Evolutionary conservation across 2,113 vertebrate species (phyloP).

Genomic region (Ellobius talpinus): DNA sequence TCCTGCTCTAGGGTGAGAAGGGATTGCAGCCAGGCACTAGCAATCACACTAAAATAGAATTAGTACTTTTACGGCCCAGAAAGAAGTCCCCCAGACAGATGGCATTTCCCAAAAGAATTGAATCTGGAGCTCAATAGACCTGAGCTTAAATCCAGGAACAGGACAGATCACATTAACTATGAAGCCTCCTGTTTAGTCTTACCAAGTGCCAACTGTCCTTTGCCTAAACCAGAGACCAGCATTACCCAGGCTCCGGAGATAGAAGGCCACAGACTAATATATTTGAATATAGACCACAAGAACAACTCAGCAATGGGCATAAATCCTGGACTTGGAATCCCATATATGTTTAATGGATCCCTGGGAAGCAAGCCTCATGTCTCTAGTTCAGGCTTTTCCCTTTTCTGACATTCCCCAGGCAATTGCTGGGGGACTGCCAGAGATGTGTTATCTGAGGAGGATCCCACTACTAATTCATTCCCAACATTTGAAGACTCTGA

Average conservation of each 20-base stretch:
- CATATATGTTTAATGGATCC: background rate
- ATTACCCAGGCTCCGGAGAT: background rate
- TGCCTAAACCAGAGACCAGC: background rate
- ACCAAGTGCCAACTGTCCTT: background rate
- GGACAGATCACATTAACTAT: background rate
- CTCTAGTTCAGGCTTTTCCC: background rate
- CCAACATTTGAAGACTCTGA: background rate
- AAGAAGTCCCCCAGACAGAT: constrained; percentile 6
- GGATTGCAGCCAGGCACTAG: background rate
- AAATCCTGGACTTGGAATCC: background rate
- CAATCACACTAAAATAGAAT: background rate
- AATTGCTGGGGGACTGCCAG: background rate
- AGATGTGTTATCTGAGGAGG: background rate
- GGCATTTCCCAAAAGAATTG: constrained; percentile 1
- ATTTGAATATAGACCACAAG: background rate
- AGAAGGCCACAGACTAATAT: background rate
- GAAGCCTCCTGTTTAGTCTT: background rate
- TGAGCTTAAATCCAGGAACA: background rate
- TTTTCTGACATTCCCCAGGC: background rate
- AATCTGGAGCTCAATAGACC: background rate
- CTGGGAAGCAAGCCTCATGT: background rate
- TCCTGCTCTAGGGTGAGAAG: background rate
- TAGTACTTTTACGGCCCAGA: constrained; percentile 7
- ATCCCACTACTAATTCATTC: background rate
- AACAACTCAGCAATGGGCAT: background rate